Conservation (phyloP, 1,140 invertebrate genomes). For the Harlomillsia oculata region DNA sequence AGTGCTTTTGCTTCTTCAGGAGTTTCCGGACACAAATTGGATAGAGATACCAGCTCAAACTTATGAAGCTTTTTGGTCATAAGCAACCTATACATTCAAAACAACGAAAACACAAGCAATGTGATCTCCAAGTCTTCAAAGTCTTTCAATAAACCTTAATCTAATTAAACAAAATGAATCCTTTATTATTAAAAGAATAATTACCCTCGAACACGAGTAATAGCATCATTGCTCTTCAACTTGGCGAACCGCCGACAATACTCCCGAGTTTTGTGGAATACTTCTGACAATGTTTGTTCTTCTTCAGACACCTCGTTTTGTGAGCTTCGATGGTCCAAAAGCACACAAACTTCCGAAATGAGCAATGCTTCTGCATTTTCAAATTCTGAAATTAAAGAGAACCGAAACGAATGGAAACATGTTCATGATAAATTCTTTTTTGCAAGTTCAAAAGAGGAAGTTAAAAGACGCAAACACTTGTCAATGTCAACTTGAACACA, state of each 20-base stretch:
- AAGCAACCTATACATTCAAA: constrained; percentile 60
- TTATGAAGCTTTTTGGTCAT: constrained; percentile 94
- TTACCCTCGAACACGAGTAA: constrained; percentile 82
- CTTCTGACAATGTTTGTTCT: constrained; percentile 95
- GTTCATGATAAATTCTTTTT: too few species aligned
- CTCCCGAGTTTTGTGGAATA: constrained; percentile 94
- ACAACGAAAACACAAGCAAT: too few species aligned
- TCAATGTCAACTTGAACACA: too few species aligned
- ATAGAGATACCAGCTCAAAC: constrained; percentile 94
- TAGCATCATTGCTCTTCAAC: constrained; percentile 98
- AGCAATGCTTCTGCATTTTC: constrained; percentile 95
- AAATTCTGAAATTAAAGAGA: constrained; percentile 83
- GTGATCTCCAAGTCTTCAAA: too few species aligned
- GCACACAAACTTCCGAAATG: constrained; percentile 96
- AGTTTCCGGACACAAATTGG: constrained; percentile 95
- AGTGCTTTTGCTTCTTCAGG: constrained; percentile 95
- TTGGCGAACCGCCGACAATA: constrained; percentile 93
- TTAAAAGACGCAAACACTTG: not conserved
- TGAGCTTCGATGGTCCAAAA: constrained; percentile 91
- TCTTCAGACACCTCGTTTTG: constrained; percentile 98
- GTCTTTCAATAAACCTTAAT: too few species aligned
- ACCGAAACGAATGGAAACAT: too few species aligned
- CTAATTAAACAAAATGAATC: too few species aligned
- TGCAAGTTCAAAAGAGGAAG: not conserved
- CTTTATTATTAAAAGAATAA: too few species aligned